A percentile compares a stretch with the other conserved stretches of the same genome.
Evolutionary conservation across 1,140 invertebrate genomes (phyloP).

Genomic region (Scylla paramamosain): DNA sequence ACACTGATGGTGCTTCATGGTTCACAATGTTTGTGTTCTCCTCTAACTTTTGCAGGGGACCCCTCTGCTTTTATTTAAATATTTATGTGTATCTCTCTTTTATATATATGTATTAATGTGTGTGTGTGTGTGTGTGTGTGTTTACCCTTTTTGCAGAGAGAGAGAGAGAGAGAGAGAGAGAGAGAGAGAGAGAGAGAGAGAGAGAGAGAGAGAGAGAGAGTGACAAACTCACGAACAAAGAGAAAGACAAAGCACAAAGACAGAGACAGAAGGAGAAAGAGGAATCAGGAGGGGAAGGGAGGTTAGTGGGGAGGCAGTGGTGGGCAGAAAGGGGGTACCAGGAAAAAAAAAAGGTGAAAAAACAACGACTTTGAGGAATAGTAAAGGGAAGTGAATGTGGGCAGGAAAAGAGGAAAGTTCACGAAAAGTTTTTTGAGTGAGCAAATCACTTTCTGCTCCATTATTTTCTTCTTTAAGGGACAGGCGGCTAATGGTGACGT

Average conservation of each 20-base stretch:
- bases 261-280: background rate
- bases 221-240: background rate
- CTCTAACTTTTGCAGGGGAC: too few relatives aligned
- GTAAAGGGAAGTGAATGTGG: background rate
- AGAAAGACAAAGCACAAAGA: background rate
- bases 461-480: conserved; percentile 2
- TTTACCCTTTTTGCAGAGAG: background rate
- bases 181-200: conserved; percentile 38
- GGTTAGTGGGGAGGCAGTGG: background rate
- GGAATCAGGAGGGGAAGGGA: background rate
- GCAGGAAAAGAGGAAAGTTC: conserved; percentile 37
- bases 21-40: too few relatives aligned
- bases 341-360: background rate
- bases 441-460: conserved; percentile 4
- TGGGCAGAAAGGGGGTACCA: too few relatives aligned
- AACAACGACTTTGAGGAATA: background rate
- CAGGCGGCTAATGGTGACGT: conserved; percentile 35
- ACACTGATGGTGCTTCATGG: too few relatives aligned
- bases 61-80: too few relatives aligned
- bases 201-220: conserved; percentile 29
- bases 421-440: background rate
- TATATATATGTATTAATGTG: too few relatives aligned
- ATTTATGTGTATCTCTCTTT: too few relatives aligned
- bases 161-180: background rate
- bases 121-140: too few relatives aligned